Percentiles rank a stretch among this genome's conserved stretches.
Evolutionary conservation across 1,140 invertebrate species (phyloP).

Genomic region (Nasonia longicornis): DNA sequence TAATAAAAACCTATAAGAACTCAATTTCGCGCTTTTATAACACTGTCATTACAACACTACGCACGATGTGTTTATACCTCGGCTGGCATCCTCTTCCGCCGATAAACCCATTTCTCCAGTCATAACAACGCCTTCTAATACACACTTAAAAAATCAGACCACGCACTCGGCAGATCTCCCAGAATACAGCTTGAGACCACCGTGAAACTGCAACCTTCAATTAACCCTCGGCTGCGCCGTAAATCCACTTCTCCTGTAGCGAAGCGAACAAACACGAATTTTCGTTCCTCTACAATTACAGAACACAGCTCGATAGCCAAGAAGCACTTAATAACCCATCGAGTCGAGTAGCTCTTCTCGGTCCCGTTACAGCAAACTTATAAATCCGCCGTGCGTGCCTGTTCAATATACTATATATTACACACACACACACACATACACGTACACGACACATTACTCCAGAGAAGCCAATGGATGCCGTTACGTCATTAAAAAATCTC

Average conservation of each 20-base stretch:
- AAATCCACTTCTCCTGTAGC: not conserved
- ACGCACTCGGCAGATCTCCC: not conserved
- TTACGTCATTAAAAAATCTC: conserved; percentile 42
- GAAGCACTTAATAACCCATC: conserved; percentile 14
- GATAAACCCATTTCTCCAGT: not conserved
- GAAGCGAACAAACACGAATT: not conserved
- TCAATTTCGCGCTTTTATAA: not conserved
- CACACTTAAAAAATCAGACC: not conserved
- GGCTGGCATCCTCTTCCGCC: not conserved
- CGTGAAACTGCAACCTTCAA: not conserved
- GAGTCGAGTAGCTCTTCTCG: not conserved
- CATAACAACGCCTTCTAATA: not conserved
- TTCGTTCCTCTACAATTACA: conserved; percentile 7
- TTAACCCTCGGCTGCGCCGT: not conserved
- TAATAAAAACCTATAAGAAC: no score
- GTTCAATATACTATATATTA: not conserved
- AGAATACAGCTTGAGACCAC: not conserved
- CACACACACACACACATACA: not conserved
- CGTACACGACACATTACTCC: not conserved
- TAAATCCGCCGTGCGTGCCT: not conserved
- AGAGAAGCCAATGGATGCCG: conserved; percentile 10
- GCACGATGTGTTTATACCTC: not conserved
- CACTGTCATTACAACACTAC: not conserved
- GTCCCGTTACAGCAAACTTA: not conserved
- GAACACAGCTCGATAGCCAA: not conserved